Evolutionary conservation across 2,888 invertebrate species (phyloP).

Genomic region (Rhyacophila evoluta): DNA sequence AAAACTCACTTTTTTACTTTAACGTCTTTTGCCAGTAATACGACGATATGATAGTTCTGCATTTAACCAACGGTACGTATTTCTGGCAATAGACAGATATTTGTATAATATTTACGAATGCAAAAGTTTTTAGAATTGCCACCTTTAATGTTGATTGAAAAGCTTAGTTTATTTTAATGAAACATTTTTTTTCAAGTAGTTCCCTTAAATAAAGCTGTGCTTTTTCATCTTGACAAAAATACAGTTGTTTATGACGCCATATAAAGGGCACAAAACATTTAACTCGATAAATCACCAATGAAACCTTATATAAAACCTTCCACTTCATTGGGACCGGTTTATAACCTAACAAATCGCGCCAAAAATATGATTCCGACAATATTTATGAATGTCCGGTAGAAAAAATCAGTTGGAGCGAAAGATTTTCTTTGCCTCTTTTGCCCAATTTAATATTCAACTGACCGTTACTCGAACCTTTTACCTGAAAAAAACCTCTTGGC

Average conservation of each 20-base stretch:
- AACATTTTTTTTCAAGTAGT: too few relatives aligned
- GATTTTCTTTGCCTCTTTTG: constrained; percentile 2
- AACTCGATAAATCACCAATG: background rate
- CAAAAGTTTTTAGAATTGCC: too few relatives aligned
- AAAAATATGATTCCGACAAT: constrained; percentile 13
- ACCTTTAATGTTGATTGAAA: too few relatives aligned
- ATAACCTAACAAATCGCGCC: constrained; percentile 19
- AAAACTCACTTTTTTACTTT: too few relatives aligned
- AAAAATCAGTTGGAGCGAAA: constrained; percentile 22
- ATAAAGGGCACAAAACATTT: background rate
- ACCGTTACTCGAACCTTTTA: constrained; percentile 14
- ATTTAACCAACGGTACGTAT: too few relatives aligned
- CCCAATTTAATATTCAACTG: constrained; percentile 24
- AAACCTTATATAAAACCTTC: constrained; percentile 9
- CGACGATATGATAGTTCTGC: too few relatives aligned
- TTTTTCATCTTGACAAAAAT: background rate
- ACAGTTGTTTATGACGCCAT: background rate
- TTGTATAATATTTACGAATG: too few relatives aligned
- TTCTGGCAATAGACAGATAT: too few relatives aligned
- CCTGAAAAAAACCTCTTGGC: constrained; percentile 12
- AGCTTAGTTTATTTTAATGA: too few relatives aligned
- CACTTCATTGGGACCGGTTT: constrained; percentile 7
- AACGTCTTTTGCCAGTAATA: too few relatives aligned
- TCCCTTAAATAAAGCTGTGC: too few relatives aligned
- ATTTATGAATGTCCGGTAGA: background rate